Conservation (phyloP, 2,888 invertebrate genomes). For the Agrochola lota region DNA sequence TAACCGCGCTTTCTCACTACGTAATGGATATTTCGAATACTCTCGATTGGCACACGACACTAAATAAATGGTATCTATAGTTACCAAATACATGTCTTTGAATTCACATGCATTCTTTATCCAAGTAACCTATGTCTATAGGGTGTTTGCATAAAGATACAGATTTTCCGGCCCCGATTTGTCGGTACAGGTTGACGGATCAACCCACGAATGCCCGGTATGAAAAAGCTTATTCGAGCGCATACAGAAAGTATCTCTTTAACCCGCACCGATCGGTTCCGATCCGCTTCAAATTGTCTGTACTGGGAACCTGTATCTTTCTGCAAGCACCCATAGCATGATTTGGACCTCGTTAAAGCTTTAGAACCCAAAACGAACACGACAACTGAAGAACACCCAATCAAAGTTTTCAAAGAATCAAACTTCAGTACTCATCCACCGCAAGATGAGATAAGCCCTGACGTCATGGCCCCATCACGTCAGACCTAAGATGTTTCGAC, state of each 20-base stretch:
- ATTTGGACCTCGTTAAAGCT: neutral
- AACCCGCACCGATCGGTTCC: neutral
- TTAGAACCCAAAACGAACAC: neutral
- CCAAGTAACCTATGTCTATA: too few species aligned
- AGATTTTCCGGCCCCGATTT: too few species aligned
- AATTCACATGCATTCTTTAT: too few species aligned
- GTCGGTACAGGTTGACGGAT: neutral
- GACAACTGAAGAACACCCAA: neutral
- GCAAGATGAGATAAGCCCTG: slow-evolving; percentile 24
- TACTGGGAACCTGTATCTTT: neutral
- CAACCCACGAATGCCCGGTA: neutral
- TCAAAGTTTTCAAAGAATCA: slow-evolving; percentile 1
- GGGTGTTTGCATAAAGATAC: too few species aligned
- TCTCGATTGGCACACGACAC: neutral
- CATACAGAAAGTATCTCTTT: neutral
- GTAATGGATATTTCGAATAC: neutral
- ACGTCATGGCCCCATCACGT: slow-evolving; percentile 18
- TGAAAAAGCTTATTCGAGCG: neutral
- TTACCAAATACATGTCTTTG: neutral
- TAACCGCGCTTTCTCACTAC: neutral
- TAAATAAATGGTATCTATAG: too few species aligned
- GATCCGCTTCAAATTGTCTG: neutral
- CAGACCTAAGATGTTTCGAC: slow-evolving; percentile 4
- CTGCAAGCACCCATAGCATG: neutral
- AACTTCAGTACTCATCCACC: neutral